Conservation (phyloP, 2,113 vertebrate species). For the Grus americana region DNA sequence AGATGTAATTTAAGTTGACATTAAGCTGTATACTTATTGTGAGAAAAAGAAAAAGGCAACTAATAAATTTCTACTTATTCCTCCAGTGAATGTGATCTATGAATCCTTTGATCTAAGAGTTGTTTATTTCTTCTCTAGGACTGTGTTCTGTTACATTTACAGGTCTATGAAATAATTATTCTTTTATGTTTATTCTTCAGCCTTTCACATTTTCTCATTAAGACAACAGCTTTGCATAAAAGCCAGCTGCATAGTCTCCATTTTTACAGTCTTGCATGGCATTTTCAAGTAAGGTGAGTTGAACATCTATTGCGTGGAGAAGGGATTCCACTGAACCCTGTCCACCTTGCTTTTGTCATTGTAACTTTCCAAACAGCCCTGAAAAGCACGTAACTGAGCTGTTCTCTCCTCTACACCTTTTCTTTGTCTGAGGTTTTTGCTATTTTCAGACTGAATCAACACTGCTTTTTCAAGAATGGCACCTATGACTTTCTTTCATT, state of each 20-base stretch:
- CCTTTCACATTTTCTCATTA: constrained; percentile 71
- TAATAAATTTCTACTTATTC: constrained; percentile 69
- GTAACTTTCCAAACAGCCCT: not conserved
- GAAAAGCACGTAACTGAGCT: not conserved
- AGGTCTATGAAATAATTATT: constrained; percentile 68
- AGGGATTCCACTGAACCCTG: not conserved
- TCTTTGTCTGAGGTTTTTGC: not conserved
- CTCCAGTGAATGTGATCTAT: constrained; percentile 45
- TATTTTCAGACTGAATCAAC: not conserved
- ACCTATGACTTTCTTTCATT: not conserved
- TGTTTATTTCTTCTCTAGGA: constrained; percentile 64
- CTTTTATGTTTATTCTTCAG: constrained; percentile 53
- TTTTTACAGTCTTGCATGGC: constrained; percentile 42
- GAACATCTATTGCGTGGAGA: not conserved
- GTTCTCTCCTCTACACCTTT: not conserved
- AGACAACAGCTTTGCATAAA: constrained; percentile 61
- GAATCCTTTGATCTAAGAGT: constrained; percentile 61
- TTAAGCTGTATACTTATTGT: constrained; percentile 63
- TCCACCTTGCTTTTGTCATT: not conserved
- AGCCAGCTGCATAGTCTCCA: constrained; percentile 61
- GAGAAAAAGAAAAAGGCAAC: not conserved
- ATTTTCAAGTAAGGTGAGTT: constrained; percentile 40
- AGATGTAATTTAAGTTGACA: constrained; percentile 69
- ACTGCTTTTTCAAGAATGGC: not conserved
- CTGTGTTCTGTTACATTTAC: constrained; percentile 68